These are phyloP conservation scores for Nebria brevicollis DNA, from an alignment of 2,888 invertebrate genomes.

Conservation along the genomic window DNA sequence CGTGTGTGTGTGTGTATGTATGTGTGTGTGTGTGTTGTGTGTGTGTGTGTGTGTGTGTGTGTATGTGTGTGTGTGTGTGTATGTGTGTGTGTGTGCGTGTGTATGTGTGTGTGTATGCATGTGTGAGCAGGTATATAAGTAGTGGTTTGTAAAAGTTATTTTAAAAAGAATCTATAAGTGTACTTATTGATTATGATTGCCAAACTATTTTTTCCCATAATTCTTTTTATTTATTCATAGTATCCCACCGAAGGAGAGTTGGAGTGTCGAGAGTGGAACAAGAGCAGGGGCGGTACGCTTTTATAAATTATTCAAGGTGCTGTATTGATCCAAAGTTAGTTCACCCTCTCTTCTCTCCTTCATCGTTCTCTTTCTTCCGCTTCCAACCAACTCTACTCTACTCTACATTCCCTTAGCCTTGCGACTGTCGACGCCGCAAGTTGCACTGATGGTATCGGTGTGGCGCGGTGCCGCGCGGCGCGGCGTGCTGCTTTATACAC, in stretches of 20 bases:
- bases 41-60: too few relatives aligned
- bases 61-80: too few relatives aligned
- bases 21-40: too few relatives aligned
- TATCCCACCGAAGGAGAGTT: background rate
- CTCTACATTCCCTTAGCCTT: constrained; percentile 45
- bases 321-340: constrained; percentile 62
- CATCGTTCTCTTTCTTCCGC: constrained; percentile 39
- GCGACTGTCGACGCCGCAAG: constrained; percentile 44
- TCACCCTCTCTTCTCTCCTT: constrained; percentile 53
- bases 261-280: constrained; percentile 10
- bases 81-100: too few relatives aligned
- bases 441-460: constrained; percentile 30
- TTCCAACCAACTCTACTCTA: constrained; percentile 13
- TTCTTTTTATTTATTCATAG: background rate
- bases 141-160: background rate
- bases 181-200: background rate
- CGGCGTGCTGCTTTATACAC: constrained; percentile 6
- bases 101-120: too few relatives aligned
- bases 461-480: constrained; percentile 16
- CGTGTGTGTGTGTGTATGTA: too few relatives aligned
- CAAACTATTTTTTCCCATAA: background rate
- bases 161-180: background rate
- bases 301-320: constrained; percentile 63
- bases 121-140: too few relatives aligned
- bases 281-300: constrained; percentile 59